A percentile compares a stretch with the other conserved stretches of the same genome.
Evolutionary conservation across 2,888 invertebrate genomes (phyloP).

Genomic region (Clistopyga incitator): DNA sequence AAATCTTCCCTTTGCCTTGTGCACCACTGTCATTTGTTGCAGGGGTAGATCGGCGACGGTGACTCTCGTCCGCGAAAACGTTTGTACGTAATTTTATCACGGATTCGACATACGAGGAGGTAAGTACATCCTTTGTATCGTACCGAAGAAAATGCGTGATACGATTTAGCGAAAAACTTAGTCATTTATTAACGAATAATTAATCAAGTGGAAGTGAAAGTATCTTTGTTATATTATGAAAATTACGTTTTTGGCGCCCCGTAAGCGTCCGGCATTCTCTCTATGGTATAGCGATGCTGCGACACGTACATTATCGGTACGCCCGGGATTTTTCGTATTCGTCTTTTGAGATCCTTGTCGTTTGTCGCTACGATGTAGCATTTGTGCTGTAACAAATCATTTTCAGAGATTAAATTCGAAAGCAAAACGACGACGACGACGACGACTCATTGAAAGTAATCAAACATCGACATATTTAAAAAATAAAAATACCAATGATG

Average conservation of each 20-base stretch:
- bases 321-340: conserved; percentile 98
- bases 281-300: conserved; percentile 96
- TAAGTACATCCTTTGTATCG: background rate
- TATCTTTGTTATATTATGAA: background rate
- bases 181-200: conserved; percentile 29
- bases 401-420: background rate
- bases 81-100: conserved; percentile 27
- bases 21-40: conserved; percentile 45
- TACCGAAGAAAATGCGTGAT: conserved; percentile 8
- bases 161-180: conserved; percentile 16
- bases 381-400: conserved; percentile 90
- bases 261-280: conserved; percentile 99
- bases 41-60: conserved; percentile 44
- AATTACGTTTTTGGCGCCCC: conserved; percentile 91
- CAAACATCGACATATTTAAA: too few relatives aligned
- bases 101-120: conserved; percentile 30
- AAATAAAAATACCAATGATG: too few relatives aligned
- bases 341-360: conserved; percentile 97
- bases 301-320: conserved; percentile 99
- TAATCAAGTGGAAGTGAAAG: background rate
- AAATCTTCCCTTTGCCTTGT: conserved; percentile 12
- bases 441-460: too few relatives aligned
- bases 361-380: conserved; percentile 99
- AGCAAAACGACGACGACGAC: too few relatives aligned
- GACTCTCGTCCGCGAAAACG: conserved; percentile 20